Conservation (phyloP, 1,140 invertebrate genomes). For the Cylas formicarius region DNA sequence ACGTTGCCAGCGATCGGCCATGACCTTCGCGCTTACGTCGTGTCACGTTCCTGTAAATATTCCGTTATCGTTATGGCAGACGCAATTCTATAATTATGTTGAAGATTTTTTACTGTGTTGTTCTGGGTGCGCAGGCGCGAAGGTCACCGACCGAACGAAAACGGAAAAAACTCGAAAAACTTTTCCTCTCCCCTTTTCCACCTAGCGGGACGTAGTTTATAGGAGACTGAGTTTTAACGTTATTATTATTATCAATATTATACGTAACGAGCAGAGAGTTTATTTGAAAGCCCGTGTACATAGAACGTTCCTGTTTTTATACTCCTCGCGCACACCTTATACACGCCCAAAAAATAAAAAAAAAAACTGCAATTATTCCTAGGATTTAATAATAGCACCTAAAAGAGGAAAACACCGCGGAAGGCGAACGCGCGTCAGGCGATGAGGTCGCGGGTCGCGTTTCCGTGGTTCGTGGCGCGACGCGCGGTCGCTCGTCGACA, state of each 20-base stretch:
- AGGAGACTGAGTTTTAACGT: background rate
- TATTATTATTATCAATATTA: background rate
- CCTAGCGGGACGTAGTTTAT: background rate
- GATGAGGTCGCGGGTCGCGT: background rate
- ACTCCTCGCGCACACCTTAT: conserved; percentile 30
- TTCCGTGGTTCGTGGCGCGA: background rate
- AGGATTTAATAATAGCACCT: conserved; percentile 31
- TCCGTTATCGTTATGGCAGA: no score
- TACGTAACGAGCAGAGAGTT: background rate
- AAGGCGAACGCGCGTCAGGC: conserved; percentile 4
- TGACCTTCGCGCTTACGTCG: no score
- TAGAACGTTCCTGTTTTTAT: conserved; percentile 37
- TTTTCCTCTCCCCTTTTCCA: no score
- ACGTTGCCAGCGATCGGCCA: no score
- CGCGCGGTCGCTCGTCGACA: background rate
- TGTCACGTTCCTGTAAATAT: no score
- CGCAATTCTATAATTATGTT: no score
- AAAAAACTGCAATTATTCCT: conserved; percentile 27
- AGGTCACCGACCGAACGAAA: no score
- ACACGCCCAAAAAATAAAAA: conserved; percentile 18
- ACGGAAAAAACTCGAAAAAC: background rate
- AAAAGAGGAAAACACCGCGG: conserved; percentile 11
- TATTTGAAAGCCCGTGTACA: conserved; percentile 23
- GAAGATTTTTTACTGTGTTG: no score
- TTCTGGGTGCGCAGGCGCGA: no score